phyloP scores from a whole-genome alignment of 37 sponge, comb jelly and placozoan species.

The Halisarca cf. caerulea region DNA sequence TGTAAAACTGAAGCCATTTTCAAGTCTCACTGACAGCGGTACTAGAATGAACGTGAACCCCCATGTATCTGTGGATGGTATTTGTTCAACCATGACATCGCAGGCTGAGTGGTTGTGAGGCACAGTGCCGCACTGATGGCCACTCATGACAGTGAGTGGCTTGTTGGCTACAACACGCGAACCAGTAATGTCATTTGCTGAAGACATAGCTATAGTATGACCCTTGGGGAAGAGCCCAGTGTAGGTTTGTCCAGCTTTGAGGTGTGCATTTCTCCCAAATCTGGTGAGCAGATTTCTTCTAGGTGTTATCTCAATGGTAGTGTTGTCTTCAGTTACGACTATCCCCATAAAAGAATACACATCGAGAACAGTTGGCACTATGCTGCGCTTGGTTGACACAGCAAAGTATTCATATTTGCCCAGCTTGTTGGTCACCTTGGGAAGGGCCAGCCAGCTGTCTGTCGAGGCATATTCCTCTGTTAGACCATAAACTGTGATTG shows the following conservation, averaged over 20 bases:
- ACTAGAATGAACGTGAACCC: conserved; percentile 35
- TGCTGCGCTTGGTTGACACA: neutral
- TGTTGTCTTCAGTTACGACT: conserved; percentile 33
- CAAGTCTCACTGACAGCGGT: conserved; percentile 7
- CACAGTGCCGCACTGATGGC: conserved; percentile 45
- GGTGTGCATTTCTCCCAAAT: neutral
- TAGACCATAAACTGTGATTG: conserved; percentile 23
- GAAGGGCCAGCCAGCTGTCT: conserved; percentile 48
- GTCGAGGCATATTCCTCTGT: conserved; percentile 26
- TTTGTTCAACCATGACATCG: conserved; percentile 56
- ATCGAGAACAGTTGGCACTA: neutral
- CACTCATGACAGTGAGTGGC: conserved; percentile 19
- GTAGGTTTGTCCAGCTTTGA: neutral
- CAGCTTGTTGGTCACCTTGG: neutral
- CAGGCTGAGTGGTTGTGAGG: conserved; percentile 30
- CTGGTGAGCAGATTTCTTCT: neutral
- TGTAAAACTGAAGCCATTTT: conserved; percentile 30
- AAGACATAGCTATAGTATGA: neutral
- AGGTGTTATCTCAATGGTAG: conserved; percentile 10
- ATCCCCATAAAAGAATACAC: neutral
- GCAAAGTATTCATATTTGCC: neutral
- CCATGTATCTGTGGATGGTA: conserved; percentile 39
- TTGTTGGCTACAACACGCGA: conserved; percentile 17
- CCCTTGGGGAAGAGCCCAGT: neutral
- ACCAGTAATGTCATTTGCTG: conserved; percentile 44